Base-by-base conservation (phyloP, 2,797 vertebrate genomes). In the Lindbergichthys nudifrons region DNA sequence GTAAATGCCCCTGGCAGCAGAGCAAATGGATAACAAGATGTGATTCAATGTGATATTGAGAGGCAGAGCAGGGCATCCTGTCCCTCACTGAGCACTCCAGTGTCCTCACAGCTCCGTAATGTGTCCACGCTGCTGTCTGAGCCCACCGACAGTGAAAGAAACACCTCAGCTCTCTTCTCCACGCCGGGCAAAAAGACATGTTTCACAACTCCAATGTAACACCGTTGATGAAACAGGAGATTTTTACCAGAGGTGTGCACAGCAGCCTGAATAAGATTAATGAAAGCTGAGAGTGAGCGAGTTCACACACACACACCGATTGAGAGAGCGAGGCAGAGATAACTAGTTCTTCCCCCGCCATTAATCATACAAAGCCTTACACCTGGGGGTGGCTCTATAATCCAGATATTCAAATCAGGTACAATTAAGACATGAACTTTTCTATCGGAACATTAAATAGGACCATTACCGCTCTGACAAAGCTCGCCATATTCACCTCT, bases 241-340 rank as follows among this genome's bases (percentile, higher is more conserved):
- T 81, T 26, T 83, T 84, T 70, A 71, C 67, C 68, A 45, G 83
- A 77, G 86, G 75, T 87, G 71, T 63, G 66, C 75, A 84, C 47
- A 36, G 73, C 79, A 46, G 73, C 70, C 71, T 71, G 80, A 80
- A 57, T 78, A 82, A 88, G 85, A 92, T 87, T 82, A 91, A 93
- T 92, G 88, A 82, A 90, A 91, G 73, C 80, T 88, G 83, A 87
- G 68, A 72, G 84, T 52, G 87, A 84, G 74, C 71, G 65, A 81
- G 83, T 88, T 87, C 79, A 51, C 69, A 39, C 77, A 87, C 77
- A 87, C 78, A 10, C 30, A 10, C 58, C 53, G 63, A 65, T 51
- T 18, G 56, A 23, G 61, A 45, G 64, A 48, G 75, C 51, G 63
- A 72, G 43, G 45, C 52, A 50, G 70, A 39, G 72, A 46, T 69